Evolutionary conservation across 2,888 invertebrate species (phyloP), one percentile per base, ranked within the genome.

Genomic region (Platerodrilus igneus): DNA sequence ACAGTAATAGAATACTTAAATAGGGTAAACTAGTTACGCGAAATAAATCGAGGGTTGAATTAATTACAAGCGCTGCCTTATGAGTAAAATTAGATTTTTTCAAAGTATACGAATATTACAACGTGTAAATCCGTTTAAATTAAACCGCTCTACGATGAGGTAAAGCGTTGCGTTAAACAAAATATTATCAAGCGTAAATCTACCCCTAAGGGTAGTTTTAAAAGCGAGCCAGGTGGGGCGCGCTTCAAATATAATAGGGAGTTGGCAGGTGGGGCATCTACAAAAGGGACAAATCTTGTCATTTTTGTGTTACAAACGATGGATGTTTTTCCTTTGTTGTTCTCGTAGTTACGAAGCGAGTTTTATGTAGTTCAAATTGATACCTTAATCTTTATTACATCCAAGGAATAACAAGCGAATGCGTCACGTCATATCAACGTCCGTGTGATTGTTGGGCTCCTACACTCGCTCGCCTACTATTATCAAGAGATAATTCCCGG

Each of bases 121-220:
- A 32, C 32, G 20, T 23, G 9, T 18, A n/a, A 14, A 11, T 23
- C 18, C 22, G 27, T 29, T 39, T 28, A 28, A 33, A 32, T 39
- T 28, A 27, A 34, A 27, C 41, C 37, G 28, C 18, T n/a, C n/a
- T 27, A 32, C 37, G 37, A 34, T 26, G 37, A 34, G 42, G 39
- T 43, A 41, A 48, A 46, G 21, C 38, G 46, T 36, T 21, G 37
- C 31, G 39, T 38, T 38, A 43, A 37, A 38, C 38, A 43, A 34
- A 43, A 39, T 43, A 39, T 43, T 38, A 32, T 34, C 33, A 28
- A 32, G 18, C 22, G 21, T 29, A 33, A n/a, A n/a, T 32, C 23
- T 31, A 26, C 31, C 37, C n/a, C 42, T 28, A 21, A 17, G 39
- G 43, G 37, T 30, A 23, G 28, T 35, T 33, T 43, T 43, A 37